Percentiles rank a stretch among this genome's conserved stretches.
phyloP scores from a whole-genome alignment of 2,888 invertebrate species.

The Ellobium chinense region DNA sequence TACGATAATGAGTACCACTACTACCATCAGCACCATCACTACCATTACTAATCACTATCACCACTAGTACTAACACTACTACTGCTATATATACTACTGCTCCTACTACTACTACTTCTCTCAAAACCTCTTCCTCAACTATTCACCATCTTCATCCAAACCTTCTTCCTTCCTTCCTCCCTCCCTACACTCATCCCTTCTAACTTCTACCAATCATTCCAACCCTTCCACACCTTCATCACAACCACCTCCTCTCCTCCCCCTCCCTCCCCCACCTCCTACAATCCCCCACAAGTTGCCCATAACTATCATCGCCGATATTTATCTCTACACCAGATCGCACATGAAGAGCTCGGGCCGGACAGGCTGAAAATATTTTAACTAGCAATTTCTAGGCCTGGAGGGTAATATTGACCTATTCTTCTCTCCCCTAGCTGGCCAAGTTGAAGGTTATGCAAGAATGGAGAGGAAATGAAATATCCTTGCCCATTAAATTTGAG shows the following conservation, averaged over 20 bases:
- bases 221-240: neutral
- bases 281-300: neutral
- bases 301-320: neutral
- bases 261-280: neutral
- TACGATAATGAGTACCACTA: neutral
- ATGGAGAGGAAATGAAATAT: neutral
- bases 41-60: neutral
- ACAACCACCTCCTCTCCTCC: neutral
- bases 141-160: neutral
- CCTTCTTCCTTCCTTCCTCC: too few species aligned
- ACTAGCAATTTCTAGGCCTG: neutral
- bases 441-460: neutral
- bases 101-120: neutral
- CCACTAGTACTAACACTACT: neutral
- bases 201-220: neutral
- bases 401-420: neutral
- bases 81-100: too few species aligned
- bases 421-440: neutral
- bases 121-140: neutral
- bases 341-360: neutral
- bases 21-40: neutral
- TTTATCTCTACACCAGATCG: neutral
- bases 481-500: neutral
- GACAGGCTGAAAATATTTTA: neutral
- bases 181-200: too few species aligned